Evolutionary conservation across 2,797 vertebrate species (phyloP).

Genomic region (Vultur gryphus): DNA sequence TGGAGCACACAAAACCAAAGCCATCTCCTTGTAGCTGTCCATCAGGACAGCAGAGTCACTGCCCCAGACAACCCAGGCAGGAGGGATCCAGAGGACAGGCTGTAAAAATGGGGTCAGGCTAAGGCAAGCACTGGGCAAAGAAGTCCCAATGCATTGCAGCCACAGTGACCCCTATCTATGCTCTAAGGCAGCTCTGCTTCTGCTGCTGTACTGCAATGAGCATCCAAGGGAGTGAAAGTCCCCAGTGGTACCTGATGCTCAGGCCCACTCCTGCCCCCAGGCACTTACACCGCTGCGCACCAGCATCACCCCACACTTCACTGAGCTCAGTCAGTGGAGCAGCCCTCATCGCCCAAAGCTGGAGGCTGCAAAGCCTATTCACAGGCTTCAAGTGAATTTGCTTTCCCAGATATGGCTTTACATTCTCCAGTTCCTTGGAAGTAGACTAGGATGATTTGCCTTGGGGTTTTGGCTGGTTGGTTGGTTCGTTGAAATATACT

Average conservation of each 20-base stretch:
- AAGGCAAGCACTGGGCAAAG: background rate
- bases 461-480: background rate
- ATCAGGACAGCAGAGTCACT: background rate
- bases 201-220: background rate
- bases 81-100: background rate
- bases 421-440: background rate
- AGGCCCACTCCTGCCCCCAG: background rate
- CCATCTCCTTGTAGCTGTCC: background rate
- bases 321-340: background rate
- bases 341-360: background rate
- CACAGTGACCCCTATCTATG: background rate
- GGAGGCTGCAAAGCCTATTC: background rate
- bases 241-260: background rate
- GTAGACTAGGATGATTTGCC: background rate
- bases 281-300: background rate
- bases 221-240: background rate
- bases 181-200: background rate
- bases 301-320: background rate
- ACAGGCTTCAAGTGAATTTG: background rate
- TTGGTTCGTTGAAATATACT: background rate
- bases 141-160: background rate
- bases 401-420: background rate
- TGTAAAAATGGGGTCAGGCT: background rate
- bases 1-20: background rate
- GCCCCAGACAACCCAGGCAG: background rate